These are phyloP conservation scores for Watsonalla binaria DNA, from an alignment of 2,888 invertebrate genomes.

Conservation along the genomic window DNA sequence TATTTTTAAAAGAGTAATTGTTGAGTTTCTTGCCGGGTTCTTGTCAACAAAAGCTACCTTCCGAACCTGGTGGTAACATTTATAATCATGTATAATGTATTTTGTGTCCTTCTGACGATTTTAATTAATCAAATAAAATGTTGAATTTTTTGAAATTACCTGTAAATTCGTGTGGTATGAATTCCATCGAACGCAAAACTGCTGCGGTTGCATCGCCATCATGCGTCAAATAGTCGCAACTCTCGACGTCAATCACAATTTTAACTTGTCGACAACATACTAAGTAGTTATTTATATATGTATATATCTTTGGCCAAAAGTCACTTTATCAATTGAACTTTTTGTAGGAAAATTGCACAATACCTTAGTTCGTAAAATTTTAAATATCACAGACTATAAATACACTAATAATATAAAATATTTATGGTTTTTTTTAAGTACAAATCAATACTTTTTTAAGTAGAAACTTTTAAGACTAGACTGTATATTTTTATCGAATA, in stretches of 20 bases:
- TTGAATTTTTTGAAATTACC: no score
- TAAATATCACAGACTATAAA: conserved; percentile 47
- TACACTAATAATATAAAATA: conserved; percentile 26
- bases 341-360: conserved; percentile 34
- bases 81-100: no score
- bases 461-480: conserved; percentile 75
- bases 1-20: no score
- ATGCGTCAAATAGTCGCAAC: conserved; percentile 25
- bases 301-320: conserved; percentile 49
- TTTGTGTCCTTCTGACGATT: no score
- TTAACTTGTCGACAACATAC: conserved; percentile 23
- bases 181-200: conserved; percentile 90
- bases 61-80: no score
- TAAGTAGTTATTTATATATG: conserved; percentile 14
- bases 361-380: conserved; percentile 20
- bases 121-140: no score
- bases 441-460: conserved; percentile 55
- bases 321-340: conserved; percentile 46
- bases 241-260: conserved; percentile 13
- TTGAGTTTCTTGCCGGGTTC: no score
- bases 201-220: conserved; percentile 78
- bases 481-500: conserved; percentile 26
- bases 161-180: conserved; percentile 89
- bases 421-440: conserved; percentile 48
- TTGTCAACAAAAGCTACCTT: no score